Base-by-base conservation (phyloP, 2,797 vertebrate species). In the Spatula clypeata region DNA sequence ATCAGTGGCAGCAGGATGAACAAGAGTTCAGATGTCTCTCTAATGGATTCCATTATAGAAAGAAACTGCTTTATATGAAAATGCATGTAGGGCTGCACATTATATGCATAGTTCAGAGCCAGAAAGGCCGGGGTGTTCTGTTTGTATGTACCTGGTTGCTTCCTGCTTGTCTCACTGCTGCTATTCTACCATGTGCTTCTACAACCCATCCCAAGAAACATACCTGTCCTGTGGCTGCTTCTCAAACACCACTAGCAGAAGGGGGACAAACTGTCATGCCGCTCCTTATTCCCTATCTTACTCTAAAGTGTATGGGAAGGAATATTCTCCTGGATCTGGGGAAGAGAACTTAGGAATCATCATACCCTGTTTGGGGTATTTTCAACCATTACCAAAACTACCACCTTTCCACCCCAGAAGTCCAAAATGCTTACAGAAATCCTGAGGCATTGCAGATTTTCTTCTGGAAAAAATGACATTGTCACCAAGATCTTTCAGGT, bases 151-250 rank as follows among this genome's bases (percentile, higher is more conserved):
- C 15, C 58, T 8, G 3, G 7, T 51, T 74, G 67, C 38, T 58
- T 55, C 23, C 62, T 49, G 14, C 1, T 0, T 9, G 6, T 40
- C 86, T 53, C 27, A 36, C 29, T n/a, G 29, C 34, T 82, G 54
- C 58, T 83, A 47, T 54, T 49, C 71, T 45, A 2, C n/a, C 21
- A 0, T 4, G 31, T 53, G 18, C 45, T 21, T 31, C 45, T 70
- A 24, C 20, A 70, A 32, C 14, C 27, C 57, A 45, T 34, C 42
- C 57, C 65, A 38, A 47, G 57, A 67, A 77, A 71, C 5, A 1
- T 2, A 4, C 21, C 55, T 64, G 31, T 58, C 15, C 44, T 1
- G 0, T 4, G 72, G 27, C 42, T 2, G 1, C 65, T 76, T 62
- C 61, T 73, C 32, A 36, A 58, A 49, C 45, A 53, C 23, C 8